phyloP scores from a whole-genome alignment of 1,140 invertebrate genomes.

The Euura saliciscinereae region DNA sequence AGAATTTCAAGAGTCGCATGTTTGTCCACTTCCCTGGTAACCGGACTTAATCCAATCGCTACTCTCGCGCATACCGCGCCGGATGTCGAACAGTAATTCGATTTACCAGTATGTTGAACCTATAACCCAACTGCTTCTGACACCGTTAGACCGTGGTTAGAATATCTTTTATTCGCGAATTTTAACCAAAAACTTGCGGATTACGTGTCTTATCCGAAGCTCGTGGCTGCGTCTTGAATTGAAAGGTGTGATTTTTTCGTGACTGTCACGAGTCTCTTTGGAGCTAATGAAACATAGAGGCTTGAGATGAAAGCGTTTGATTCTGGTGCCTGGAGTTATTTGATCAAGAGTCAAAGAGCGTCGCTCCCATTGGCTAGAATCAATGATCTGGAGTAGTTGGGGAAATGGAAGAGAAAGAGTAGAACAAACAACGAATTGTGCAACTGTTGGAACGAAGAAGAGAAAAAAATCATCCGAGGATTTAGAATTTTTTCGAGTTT shows the following conservation, averaged over 20 bases:
- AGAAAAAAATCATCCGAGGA: too few relatives aligned
- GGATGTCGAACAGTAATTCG: not conserved
- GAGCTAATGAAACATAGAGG: not conserved
- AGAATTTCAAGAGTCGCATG: not conserved
- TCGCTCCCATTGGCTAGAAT: too few relatives aligned
- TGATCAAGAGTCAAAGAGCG: too few relatives aligned
- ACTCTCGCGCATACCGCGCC: not conserved
- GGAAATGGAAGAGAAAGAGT: too few relatives aligned
- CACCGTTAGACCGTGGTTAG: not conserved
- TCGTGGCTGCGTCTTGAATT: not conserved
- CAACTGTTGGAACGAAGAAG: too few relatives aligned
- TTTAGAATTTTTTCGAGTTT: too few relatives aligned
- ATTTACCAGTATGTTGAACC: not conserved
- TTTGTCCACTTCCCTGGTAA: not conserved
- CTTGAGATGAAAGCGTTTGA: not conserved
- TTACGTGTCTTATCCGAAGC: too few relatives aligned
- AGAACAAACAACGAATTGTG: too few relatives aligned
- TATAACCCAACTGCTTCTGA: not conserved
- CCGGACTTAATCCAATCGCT: slow-evolving; percentile 1
- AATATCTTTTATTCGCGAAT: not conserved
- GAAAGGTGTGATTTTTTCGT: not conserved
- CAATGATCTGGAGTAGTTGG: too few relatives aligned
- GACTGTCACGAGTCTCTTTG: not conserved
- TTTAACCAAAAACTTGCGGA: not conserved
- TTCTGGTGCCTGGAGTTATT: not conserved